phyloP scores from a whole-genome alignment of 2,113 vertebrate species.

The Myotis davidii region DNA sequence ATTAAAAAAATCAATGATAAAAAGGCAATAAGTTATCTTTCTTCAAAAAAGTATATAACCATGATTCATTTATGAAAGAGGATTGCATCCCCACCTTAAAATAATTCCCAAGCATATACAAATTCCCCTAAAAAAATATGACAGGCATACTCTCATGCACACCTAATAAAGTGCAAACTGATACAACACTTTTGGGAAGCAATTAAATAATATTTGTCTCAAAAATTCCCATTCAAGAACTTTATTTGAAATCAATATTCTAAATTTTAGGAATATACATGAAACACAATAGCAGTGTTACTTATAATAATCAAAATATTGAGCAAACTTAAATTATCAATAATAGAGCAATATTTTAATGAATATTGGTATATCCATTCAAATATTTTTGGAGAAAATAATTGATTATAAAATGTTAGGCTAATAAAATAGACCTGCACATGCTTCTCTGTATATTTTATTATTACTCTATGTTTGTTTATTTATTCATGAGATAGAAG shows the following conservation, averaged over 20 bases:
- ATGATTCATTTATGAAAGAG: neutral
- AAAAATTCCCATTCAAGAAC: neutral
- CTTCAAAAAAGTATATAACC: neutral
- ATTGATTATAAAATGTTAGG: neutral
- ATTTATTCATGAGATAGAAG: neutral
- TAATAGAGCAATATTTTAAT: neutral
- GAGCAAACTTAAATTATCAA: slow-evolving; percentile 7
- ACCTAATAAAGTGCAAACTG: neutral
- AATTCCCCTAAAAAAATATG: neutral
- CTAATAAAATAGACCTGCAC: neutral
- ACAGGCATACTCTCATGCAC: neutral
- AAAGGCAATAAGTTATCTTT: neutral
- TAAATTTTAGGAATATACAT: neutral
- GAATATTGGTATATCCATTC: neutral
- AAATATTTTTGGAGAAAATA: neutral
- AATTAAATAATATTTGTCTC: neutral
- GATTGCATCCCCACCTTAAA: neutral
- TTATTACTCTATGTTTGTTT: neutral
- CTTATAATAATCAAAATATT: neutral
- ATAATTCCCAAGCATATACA: neutral
- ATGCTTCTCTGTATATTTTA: neutral
- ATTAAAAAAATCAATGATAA: neutral
- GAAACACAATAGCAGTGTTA: neutral
- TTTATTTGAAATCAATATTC: neutral
- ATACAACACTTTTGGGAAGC: neutral